Base-by-base conservation (phyloP, 2,888 invertebrate genomes). In the Operophtera brumata region DNA sequence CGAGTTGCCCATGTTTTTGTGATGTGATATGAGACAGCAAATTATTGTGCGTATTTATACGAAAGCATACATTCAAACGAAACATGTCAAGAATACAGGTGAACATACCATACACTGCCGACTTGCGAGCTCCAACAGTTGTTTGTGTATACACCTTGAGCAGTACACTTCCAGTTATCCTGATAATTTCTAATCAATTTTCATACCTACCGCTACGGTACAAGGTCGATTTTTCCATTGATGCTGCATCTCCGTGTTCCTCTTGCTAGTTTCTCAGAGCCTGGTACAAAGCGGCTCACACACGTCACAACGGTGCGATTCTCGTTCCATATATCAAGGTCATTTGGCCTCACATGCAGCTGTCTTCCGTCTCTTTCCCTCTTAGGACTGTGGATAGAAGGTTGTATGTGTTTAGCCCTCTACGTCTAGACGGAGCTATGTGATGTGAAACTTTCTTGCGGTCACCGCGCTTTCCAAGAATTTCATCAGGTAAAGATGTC, bases 311-410 rank as follows among this genome's bases (percentile, higher is more conserved):
- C 74, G 75, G 67, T 71, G 75, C 73, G 67, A 71, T 75, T 80
- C 77, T 78, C 77, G 76, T 80, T 80, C 80, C 79, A 80, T 75
- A 79, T 74, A 86, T 86, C 84, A 87, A 86, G 87, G 86, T 82
- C 85, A 79, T 71, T 70, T 74, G 75, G 72, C 71, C 78, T 74
- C 75, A 78, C 80, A 81, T 78, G 74, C 78, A 80, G 70, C 58
- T 40, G 45, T 65, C 54, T 57, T 59, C 63, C 54, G 57, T 80
- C 79, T 74, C 84, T 70, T 70, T 81, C 49, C 54, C 77, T 53
- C 74, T 65, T 75, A 42, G 56, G 61, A 57, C 62, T 51, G 71
- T 61, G 54, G 54, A 69, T 73, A 73, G 76, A 61, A 64, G 65
- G 66, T 60, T 65, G 62, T 75, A 71, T 67, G 59, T 65, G 62